These are phyloP conservation scores for Leptosomus discolor DNA, from an alignment of 2,113 vertebrate species.

Conservation along the genomic window DNA sequence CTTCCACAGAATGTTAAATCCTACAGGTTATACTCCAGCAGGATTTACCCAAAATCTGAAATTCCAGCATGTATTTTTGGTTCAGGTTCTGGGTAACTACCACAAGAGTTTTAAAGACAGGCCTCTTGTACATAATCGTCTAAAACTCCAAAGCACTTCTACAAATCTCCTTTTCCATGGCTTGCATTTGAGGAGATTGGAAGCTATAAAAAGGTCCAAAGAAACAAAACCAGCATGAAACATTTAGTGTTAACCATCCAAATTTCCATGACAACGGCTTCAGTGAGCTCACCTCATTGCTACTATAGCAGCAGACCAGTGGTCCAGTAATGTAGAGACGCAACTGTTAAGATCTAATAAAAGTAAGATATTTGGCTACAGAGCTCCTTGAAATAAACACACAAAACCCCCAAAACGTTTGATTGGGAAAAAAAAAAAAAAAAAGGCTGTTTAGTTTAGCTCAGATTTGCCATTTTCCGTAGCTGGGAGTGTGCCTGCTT, in stretches of 20 bases:
- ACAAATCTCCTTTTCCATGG: not conserved
- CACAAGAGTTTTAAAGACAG: not conserved
- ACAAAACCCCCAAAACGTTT: not conserved
- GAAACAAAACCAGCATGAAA: conserved; percentile 38
- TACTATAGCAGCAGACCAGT: not conserved
- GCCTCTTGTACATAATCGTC: not conserved
- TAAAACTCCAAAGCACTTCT: not conserved
- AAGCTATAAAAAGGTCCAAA: conserved; percentile 6
- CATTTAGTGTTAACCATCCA: not conserved
- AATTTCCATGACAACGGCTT: not conserved
- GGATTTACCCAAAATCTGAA: not conserved
- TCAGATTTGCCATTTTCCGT: not conserved
- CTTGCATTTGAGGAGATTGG: not conserved
- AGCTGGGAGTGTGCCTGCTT: not conserved
- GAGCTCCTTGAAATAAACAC: not conserved
- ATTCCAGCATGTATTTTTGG: not conserved
- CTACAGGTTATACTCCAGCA: not conserved
- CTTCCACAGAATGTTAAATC: not conserved
- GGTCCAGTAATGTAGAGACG: not conserved
- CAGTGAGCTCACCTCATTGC: not conserved
- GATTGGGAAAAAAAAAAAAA: not conserved
- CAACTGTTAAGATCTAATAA: not conserved
- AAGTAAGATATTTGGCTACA: not conserved
- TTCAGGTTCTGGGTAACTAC: not conserved
- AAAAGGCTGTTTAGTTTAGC: not conserved